These are phyloP conservation scores for Drosophila helvetica DNA, from an alignment of 2,888 invertebrate species.

Conservation along the genomic window DNA sequence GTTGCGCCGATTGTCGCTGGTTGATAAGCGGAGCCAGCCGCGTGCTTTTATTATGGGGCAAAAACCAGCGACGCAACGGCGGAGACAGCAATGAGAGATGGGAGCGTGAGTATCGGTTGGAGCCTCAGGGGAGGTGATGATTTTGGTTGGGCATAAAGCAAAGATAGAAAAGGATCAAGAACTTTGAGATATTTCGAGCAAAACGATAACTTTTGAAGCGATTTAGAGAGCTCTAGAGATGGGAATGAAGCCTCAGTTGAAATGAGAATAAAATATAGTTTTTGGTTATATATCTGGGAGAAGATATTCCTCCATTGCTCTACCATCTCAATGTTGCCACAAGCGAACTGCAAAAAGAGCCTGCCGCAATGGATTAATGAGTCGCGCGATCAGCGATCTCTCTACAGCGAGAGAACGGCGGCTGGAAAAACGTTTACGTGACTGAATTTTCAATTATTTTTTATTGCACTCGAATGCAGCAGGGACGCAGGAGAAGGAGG, in stretches of 20 bases:
- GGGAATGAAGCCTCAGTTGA: neutral
- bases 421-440: conserved; percentile 71
- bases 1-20: conserved; percentile 50
- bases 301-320: neutral
- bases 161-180: too few relatives aligned
- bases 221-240: neutral
- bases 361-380: conserved; percentile 65
- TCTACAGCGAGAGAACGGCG: conserved; percentile 45
- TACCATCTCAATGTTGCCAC: conserved; percentile 18
- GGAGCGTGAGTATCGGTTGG: conserved; percentile 17
- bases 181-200: neutral
- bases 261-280: neutral
- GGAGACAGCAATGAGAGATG: conserved; percentile 6
- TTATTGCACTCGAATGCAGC: conserved; percentile 58
- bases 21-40: conserved; percentile 56
- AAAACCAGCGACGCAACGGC: conserved; percentile 29
- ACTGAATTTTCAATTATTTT: conserved; percentile 77
- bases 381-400: conserved; percentile 64
- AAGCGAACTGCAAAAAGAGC: conserved; percentile 1
- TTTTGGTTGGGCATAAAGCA: neutral
- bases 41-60: conserved; percentile 53
- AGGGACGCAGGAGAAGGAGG: conserved; percentile 1
- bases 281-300: too few relatives aligned
- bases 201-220: neutral
- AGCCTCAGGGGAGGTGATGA: neutral